phyloP scores from a whole-genome alignment of 2,888 invertebrate species.

The Tiliacea aurago region DNA sequence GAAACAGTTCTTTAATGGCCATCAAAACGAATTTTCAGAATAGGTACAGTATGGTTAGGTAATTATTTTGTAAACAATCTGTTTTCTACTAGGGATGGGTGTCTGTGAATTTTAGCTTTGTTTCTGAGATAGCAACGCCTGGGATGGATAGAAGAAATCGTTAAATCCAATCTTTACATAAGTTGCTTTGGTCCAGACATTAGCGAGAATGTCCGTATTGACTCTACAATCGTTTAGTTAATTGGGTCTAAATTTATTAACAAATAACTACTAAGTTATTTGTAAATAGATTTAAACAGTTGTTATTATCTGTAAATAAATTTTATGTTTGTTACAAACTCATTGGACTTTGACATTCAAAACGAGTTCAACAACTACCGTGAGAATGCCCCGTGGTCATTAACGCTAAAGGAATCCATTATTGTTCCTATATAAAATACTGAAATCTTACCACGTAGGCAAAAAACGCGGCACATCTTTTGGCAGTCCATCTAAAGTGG shows the following conservation, averaged over 20 bases:
- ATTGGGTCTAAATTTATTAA: neutral
- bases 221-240: neutral
- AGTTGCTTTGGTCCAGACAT: neutral
- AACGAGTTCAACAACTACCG: neutral
- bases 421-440: neutral
- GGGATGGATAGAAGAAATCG: neutral
- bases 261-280: neutral
- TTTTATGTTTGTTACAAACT: neutral
- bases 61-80: neutral
- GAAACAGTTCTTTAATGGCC: too few relatives aligned
- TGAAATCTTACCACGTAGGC: neutral
- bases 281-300: neutral
- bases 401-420: neutral
- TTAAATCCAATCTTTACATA: neutral
- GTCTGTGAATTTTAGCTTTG: neutral
- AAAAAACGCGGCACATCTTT: neutral
- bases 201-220: neutral
- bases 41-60: neutral
- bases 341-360: slow-evolving; percentile 6
- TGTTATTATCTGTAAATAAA: neutral
- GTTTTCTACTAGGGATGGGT: too few relatives aligned
- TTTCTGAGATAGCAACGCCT: neutral
- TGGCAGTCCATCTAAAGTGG: neutral
- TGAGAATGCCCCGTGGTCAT: neutral
- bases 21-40: neutral